Conservation (phyloP, 2,888 invertebrate genomes). For the Idaea dimidiata region DNA sequence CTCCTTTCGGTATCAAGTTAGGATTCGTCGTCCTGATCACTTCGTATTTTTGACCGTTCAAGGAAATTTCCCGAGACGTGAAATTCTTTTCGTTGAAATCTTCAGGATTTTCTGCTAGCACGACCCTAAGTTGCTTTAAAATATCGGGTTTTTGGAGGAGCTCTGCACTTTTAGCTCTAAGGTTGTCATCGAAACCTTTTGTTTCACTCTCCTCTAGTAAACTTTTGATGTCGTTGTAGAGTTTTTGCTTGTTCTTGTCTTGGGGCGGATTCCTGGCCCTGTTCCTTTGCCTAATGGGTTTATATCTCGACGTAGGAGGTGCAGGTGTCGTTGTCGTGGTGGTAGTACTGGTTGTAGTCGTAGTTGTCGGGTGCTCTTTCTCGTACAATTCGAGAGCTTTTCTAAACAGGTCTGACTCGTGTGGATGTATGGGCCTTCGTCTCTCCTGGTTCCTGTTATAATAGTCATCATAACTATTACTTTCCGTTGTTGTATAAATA, state of each 20-base stretch:
- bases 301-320: constrained; percentile 55
- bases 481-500: constrained; percentile 73
- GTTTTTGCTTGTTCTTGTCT: constrained; percentile 78
- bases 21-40: constrained; percentile 86
- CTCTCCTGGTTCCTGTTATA: constrained; percentile 63
- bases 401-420: constrained; percentile 83
- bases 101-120: constrained; percentile 85
- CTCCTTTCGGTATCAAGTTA: constrained; percentile 82
- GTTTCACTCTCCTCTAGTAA: constrained; percentile 81
- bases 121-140: constrained; percentile 87
- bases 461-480: constrained; percentile 67
- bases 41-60: constrained; percentile 89
- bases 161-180: constrained; percentile 77
- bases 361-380: constrained; percentile 85
- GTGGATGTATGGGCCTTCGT: constrained; percentile 79
- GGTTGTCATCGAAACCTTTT: constrained; percentile 74
- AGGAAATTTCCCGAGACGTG: constrained; percentile 86
- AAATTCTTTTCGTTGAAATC: constrained; percentile 85
- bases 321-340: constrained; percentile 76
- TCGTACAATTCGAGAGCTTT: constrained; percentile 85
- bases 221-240: constrained; percentile 81
- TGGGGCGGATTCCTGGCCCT: constrained; percentile 68
- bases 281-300: constrained; percentile 50
- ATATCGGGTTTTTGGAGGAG: constrained; percentile 86
- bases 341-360: constrained; percentile 85